Evolutionary conservation across 2,888 invertebrate genomes (phyloP), one percentile per base, ranked within the genome.

Genomic region (Cataglyphis albicans): DNA sequence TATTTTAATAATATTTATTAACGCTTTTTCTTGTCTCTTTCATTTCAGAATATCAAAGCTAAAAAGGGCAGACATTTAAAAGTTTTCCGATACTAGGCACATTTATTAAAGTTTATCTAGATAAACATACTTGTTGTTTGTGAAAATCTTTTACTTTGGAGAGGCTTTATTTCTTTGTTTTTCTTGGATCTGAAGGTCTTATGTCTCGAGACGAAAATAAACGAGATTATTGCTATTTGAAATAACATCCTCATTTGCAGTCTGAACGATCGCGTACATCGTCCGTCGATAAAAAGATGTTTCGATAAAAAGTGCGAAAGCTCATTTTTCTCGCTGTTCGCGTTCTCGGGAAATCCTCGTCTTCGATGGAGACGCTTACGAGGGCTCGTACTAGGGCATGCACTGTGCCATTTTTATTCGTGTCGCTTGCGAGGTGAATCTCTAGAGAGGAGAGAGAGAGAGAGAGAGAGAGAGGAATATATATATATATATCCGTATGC

Each of bases 381-480:
- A 59, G 41, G 18, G 10, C 35, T 18, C 65, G 10, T 38, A 38
- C 38, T 38, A 38, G 74, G 78, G 64, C 57, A 74, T 72, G 82
- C 70, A 70, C 65, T 73, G 68, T 75, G 59, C 68, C 76, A 83
- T 68, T 81, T 73, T 87, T 83, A 83, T 81, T 87, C 61, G 74
- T 74, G 63, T 80, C 75, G 29, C 48, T 35, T 44, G 70, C 68
- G 80, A 80, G 78, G 41, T 68, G 63, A 80, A 74, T 80, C 78
- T 73, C 44, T 35, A 25, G 78, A 59, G 41, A 78, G 21, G 18
- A 25, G 68, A 68, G 25, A 59, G 21, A 15, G 78, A 68, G 25
- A 59, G 21, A 15, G 78, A 52, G 25, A 35, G 70, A 21, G 18
- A 25, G 68, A 52, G 25, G 35, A 32, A 35, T 25, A 25, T 25